Base-by-base conservation (phyloP, 1,140 invertebrate genomes). In the Dreissena rostriformis region DNA sequence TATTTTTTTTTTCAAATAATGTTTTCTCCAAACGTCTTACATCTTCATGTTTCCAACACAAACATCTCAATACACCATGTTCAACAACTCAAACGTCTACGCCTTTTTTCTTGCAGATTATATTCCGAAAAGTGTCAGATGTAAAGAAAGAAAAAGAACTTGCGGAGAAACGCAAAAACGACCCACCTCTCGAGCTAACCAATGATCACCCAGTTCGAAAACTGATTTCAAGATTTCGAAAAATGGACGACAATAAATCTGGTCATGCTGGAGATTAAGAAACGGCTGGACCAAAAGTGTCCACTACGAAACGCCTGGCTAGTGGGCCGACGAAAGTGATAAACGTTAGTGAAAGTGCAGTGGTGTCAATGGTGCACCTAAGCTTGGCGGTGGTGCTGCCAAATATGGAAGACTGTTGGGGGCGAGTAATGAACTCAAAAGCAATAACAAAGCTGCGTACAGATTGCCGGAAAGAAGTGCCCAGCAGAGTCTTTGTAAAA, bases 81-180 rank as follows among this genome's bases (percentile, higher is more conserved):
- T 39, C 2, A 39, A 39, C 39, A 39, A 5, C 39, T 39, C 4
- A 39, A n/a, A 39, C 39, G 39, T 39, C 39, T 39, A 8, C 2
- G 39, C 39, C 2, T 39, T 39, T 5, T 39, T 39, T 86, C 85
- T 94, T 94, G 65, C 94, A 97, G 97, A 94, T 99, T 74, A 99
- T 99, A 94, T 99, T 99, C 94, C 96, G 98, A 78, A 99, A 99
- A 95, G 98, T 99, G 74, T 97, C 98, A 61, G 99, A 99, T 94
- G 98, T 99, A 75, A 97, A 98, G 91, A 96, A 98, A 88, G 99
- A 99, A 94, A 97, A 97, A 92, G 99, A 99, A 94, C 94, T 99
- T 85, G 98, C 98, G 61, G 98, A 99, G 94, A 95, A 97, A 85
- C 95, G 98, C 86, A 99, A 99, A 95, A 98, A 99, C 91, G 98